Conservation (phyloP, 2,113 vertebrate species). For the Corythoichthys intestinalis region DNA sequence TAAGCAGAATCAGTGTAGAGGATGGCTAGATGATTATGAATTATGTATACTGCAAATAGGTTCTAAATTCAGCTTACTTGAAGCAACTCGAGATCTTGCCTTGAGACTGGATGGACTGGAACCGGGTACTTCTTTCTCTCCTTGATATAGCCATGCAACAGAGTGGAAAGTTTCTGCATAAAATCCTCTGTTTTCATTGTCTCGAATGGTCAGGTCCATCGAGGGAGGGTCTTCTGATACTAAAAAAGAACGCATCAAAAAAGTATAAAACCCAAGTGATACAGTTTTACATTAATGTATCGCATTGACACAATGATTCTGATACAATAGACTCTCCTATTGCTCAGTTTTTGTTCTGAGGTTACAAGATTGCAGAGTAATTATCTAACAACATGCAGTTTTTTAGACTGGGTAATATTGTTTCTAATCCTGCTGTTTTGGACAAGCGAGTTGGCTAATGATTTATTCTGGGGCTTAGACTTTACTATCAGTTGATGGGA, state of each 20-base stretch:
- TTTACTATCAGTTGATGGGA: too few relatives aligned
- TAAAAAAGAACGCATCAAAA: conserved; percentile 12
- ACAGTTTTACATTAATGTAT: too few relatives aligned
- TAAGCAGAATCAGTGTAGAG: neutral
- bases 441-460: too few relatives aligned
- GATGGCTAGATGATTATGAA: neutral
- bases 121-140: conserved; percentile 72
- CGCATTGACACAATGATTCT: too few relatives aligned
- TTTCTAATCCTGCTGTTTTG: too few relatives aligned
- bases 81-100: conserved; percentile 71
- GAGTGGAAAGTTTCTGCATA: conserved; percentile 90
- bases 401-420: too few relatives aligned
- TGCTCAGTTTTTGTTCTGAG: neutral
- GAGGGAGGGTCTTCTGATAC: conserved; percentile 80
- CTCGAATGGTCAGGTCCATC: conserved; percentile 69
- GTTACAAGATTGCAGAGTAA: too few relatives aligned
- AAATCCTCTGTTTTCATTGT: conserved; percentile 81
- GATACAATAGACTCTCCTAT: too few relatives aligned
- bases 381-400: too few relatives aligned
- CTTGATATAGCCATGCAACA: conserved; percentile 84
- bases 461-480: too few relatives aligned
- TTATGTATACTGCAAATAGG: neutral
- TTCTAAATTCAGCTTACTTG: conserved; percentile 66
- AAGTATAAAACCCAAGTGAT: neutral
- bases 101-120: conserved; percentile 73